Percentiles rank a stretch among this genome's conserved stretches.
phyloP scores from a whole-genome alignment of 2,797 vertebrate genomes.

The Protosalanx chinensis region DNA sequence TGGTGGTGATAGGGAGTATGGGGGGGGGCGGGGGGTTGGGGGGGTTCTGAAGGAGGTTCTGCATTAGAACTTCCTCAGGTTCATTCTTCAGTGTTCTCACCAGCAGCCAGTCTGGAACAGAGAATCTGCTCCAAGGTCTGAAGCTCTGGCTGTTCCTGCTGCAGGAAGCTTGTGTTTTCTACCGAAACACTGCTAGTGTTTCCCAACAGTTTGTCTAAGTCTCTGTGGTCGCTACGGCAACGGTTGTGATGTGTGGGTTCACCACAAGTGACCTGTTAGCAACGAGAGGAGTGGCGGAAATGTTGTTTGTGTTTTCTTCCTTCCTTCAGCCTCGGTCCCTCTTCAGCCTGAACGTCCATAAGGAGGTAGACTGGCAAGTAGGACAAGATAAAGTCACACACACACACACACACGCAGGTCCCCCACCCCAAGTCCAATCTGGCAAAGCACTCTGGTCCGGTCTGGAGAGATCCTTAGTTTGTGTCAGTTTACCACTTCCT shows the following conservation, averaged over 20 bases:
- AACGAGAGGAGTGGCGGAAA: background rate
- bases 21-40: no score
- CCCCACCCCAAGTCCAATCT: constrained; percentile 25
- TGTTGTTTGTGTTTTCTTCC: background rate
- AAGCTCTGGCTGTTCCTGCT: no score
- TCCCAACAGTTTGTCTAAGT: background rate
- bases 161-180: background rate
- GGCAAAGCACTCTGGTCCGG: constrained; percentile 39
- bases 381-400: background rate
- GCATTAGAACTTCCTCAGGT: no score
- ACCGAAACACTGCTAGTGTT: background rate
- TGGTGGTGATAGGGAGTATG: no score
- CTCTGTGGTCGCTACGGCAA: background rate
- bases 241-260: background rate
- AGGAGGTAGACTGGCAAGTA: constrained; percentile 8
- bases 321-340: background rate
- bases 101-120: no score
- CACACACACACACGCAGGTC: constrained; percentile 7
- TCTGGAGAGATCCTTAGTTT: constrained; percentile 44
- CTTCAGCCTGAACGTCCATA: background rate
- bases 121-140: no score
- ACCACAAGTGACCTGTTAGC: background rate
- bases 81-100: no score
- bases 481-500: constrained; percentile 43
- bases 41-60: no score